phyloP scores from a whole-genome alignment of 64 coral and sea anemone species.

The Actinia equina region DNA sequence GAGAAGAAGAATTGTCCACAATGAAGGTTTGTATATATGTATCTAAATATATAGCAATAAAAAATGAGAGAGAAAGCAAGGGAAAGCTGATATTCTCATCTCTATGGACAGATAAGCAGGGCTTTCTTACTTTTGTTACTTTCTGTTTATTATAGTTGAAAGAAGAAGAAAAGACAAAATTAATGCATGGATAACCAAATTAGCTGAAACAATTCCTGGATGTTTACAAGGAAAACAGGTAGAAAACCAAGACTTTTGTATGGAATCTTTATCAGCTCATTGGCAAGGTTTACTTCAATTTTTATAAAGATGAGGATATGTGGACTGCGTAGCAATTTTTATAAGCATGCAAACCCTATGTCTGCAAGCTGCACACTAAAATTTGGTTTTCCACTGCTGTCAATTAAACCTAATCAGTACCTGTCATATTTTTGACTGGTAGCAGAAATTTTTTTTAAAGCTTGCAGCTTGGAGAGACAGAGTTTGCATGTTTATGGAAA shows the following conservation, averaged over 20 bases:
- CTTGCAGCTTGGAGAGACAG: no score
- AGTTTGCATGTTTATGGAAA: no score
- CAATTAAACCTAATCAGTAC: no score
- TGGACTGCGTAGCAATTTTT: no score
- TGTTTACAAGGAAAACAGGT: constrained; percentile 86
- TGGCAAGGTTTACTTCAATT: no score
- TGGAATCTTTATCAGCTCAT: background rate
- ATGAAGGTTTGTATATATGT: constrained; percentile 69
- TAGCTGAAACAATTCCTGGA: constrained; percentile 73
- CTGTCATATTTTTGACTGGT: no score
- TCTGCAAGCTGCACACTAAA: no score
- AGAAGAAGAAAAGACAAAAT: constrained; percentile 89
- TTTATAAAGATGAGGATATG: no score
- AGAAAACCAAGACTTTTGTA: background rate
- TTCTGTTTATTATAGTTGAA: constrained; percentile 51
- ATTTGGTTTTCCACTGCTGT: no score
- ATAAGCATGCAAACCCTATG: no score
- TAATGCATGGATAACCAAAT: constrained; percentile 78
- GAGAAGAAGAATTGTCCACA: constrained; percentile 94
- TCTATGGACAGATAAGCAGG: background rate
- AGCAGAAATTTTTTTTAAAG: no score
- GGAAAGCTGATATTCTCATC: background rate
- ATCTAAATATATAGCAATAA: no score
- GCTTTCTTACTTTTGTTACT: background rate
- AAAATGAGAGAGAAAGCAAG: background rate